Percentiles rank a stretch among this genome's conserved stretches.
These are phyloP conservation scores for Sinosuthora webbiana DNA, from an alignment of 2,113 vertebrate genomes.

Conservation along the genomic window DNA sequence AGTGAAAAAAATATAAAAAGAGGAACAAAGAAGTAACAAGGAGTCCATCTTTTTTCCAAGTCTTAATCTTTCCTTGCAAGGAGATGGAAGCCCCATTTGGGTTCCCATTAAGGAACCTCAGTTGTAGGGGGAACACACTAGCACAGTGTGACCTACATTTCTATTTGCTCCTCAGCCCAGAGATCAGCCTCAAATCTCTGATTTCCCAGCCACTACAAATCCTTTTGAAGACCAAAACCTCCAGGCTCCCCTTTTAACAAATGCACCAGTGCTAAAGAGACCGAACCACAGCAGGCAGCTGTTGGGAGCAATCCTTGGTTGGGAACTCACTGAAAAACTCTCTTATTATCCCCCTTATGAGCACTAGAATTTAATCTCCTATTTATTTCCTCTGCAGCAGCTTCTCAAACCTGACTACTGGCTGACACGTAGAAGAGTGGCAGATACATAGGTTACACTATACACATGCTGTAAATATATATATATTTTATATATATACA, in stretches of 20 bases:
- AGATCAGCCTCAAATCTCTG: not conserved
- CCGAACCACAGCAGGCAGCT: not conserved
- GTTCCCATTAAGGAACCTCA: not conserved
- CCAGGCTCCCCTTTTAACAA: not conserved
- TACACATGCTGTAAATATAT: no score
- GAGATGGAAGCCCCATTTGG: not conserved
- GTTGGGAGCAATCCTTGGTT: not conserved
- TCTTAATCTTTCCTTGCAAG: not conserved
- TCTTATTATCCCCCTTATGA: not conserved
- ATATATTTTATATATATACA: rapidly evolving
- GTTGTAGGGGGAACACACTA: not conserved
- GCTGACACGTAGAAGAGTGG: not conserved
- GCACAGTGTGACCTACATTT: not conserved
- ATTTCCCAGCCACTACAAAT: not conserved
- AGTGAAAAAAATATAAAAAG: not conserved
- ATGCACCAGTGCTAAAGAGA: not conserved
- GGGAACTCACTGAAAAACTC: not conserved
- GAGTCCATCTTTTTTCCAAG: not conserved
- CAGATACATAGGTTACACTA: not conserved
- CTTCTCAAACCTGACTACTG: not conserved
- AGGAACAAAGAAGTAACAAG: not conserved
- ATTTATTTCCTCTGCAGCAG: not conserved
- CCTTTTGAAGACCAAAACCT: not conserved
- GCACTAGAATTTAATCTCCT: not conserved
- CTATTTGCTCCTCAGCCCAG: not conserved